A percentile compares a stretch with the other conserved stretches of the same genome.
phyloP scores from a whole-genome alignment of 1,140 invertebrate genomes.

The Magallana gigas region DNA sequence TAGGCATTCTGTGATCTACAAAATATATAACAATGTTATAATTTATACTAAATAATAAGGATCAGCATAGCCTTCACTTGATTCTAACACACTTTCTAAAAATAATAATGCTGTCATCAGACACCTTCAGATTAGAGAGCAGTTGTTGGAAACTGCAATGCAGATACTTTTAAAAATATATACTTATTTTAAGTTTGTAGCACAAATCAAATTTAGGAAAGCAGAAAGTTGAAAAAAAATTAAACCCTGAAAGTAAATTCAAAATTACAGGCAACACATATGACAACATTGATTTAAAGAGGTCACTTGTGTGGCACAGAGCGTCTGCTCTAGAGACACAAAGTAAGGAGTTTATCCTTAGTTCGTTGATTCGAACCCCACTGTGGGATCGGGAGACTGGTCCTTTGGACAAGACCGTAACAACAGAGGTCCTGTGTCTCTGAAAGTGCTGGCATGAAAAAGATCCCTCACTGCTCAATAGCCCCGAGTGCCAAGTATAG shows the following conservation, averaged over 20 bases:
- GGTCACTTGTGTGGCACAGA: background rate
- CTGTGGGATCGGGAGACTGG: background rate
- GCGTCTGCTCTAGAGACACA: background rate
- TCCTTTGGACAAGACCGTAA: background rate
- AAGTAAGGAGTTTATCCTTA: background rate
- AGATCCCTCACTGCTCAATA: background rate
- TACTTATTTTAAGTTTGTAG: constrained; percentile 4
- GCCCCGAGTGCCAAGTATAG: background rate
- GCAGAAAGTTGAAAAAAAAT: background rate
- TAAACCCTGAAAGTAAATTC: background rate
- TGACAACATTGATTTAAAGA: background rate
- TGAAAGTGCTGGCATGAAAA: background rate
- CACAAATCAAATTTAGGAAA: constrained; percentile 2
- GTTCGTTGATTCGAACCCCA: background rate
- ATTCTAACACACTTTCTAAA: background rate
- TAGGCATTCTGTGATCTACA: constrained; percentile 35
- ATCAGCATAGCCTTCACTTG: background rate
- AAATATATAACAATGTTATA: constrained; percentile 1
- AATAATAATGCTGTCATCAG: background rate
- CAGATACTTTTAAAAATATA: background rate
- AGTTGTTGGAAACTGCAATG: constrained; percentile 2
- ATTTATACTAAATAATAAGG: background rate
- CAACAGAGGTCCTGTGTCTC: background rate
- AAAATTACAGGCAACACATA: constrained; percentile 5
- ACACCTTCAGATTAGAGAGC: background rate